These are phyloP conservation scores for Huso huso DNA, from an alignment of 2,797 vertebrate genomes.

Conservation along the genomic window DNA sequence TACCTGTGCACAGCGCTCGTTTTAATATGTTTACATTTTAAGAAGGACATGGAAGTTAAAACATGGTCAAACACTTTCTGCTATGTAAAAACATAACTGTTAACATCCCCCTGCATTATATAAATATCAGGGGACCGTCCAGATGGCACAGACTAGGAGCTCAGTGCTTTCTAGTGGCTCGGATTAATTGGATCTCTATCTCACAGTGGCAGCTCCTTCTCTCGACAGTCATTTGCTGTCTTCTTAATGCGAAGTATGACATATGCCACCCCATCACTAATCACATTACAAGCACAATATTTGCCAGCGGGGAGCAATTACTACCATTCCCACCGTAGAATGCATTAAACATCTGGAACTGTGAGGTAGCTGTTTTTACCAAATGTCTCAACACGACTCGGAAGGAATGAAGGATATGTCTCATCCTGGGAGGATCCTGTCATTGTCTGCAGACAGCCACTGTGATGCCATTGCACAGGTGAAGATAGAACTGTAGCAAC, in stretches of 20 bases:
- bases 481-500: no score
- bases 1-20: no score
- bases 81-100: not conserved
- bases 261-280: constrained; percentile 40
- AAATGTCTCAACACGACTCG: no score
- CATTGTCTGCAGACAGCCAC: no score
- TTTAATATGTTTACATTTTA: no score
- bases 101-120: not conserved
- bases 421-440: no score
- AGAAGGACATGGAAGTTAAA: not conserved
- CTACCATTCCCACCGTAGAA: constrained; percentile 10
- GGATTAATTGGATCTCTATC: constrained; percentile 48
- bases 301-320: constrained; percentile 23
- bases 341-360: constrained; percentile 20
- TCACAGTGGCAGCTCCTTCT: constrained; percentile 31
- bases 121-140: constrained; percentile 25
- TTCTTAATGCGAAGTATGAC: constrained; percentile 38
- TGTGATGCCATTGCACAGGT: no score
- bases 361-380: not conserved
- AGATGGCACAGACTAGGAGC: constrained; percentile 45
- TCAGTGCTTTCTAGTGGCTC: constrained; percentile 44
- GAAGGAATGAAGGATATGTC: no score
- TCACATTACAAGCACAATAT: constrained; percentile 48
- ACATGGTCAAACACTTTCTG: not conserved
- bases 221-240: constrained; percentile 42